These are phyloP conservation scores for Salvator merianae DNA, from an alignment of 2,113 vertebrate species.

Conservation along the genomic window DNA sequence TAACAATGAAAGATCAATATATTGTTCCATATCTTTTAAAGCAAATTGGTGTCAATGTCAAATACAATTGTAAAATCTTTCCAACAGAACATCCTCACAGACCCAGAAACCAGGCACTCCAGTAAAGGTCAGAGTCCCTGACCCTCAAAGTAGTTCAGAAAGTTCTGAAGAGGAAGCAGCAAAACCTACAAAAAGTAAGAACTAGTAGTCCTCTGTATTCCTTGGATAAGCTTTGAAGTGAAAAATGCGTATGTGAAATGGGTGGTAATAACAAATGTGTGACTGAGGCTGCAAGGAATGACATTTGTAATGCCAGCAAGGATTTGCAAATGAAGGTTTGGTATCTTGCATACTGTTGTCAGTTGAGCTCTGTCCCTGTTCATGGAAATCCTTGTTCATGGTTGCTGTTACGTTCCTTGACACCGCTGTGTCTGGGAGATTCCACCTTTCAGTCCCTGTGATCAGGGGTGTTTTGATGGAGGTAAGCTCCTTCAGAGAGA, in stretches of 20 bases:
- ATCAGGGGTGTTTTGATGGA: too few relatives aligned
- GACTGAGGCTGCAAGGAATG: background rate
- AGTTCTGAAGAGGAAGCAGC: slow-evolving; percentile 76
- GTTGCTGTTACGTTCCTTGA: too few relatives aligned
- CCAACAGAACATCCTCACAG: slow-evolving; percentile 68
- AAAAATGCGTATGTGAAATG: too few relatives aligned
- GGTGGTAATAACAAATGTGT: background rate
- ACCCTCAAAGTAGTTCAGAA: slow-evolving; percentile 77
- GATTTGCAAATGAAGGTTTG: too few relatives aligned
- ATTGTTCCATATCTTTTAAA: slow-evolving; percentile 2
- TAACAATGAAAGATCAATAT: background rate
- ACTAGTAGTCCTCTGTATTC: background rate
- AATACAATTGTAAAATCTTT: background rate
- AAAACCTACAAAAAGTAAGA: slow-evolving; percentile 65
- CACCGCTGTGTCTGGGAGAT: too few relatives aligned
- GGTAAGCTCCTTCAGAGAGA: too few relatives aligned
- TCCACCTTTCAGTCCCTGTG: too few relatives aligned
- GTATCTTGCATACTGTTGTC: too few relatives aligned
- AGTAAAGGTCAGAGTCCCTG: slow-evolving; percentile 73
- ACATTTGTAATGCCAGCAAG: too few relatives aligned
- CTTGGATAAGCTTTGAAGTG: background rate
- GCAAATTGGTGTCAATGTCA: slow-evolving; percentile 20
- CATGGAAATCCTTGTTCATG: too few relatives aligned
- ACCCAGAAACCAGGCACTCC: slow-evolving; percentile 61
- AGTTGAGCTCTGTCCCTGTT: too few relatives aligned